Conservation (phyloP, 2,797 vertebrate genomes). For the Malacoctenus gilli region DNA sequence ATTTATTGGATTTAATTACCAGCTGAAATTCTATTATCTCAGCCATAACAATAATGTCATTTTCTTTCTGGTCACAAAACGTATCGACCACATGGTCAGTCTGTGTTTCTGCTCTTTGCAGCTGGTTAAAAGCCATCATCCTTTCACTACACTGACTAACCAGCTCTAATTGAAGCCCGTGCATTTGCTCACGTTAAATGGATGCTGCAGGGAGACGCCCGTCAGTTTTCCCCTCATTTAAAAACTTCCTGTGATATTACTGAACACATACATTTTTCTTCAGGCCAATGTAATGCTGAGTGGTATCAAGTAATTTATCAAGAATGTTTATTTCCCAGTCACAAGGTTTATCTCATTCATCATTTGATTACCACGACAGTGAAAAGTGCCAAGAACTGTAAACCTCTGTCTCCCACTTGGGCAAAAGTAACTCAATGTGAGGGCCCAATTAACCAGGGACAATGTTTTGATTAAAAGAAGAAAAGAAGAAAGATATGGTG, state of each 20-base stretch:
- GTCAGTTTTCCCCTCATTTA: constrained; percentile 5
- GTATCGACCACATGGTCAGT: not conserved
- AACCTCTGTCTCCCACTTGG: not conserved
- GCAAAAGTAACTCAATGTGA: not conserved
- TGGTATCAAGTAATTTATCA: not conserved
- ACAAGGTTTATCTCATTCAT: not conserved
- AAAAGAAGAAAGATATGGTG: not conserved
- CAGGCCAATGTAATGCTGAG: not conserved
- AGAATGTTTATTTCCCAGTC: not conserved
- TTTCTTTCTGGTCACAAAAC: not conserved
- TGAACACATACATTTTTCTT: constrained; percentile 1
- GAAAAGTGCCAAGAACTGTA: not conserved
- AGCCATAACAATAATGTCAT: not conserved
- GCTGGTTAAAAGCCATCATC: constrained; percentile 9
- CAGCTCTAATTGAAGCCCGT: constrained; percentile 5
- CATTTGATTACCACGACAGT: not conserved
- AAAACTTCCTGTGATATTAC: constrained; percentile 1
- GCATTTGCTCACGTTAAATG: constrained; percentile 12
- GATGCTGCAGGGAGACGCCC: constrained; percentile 2
- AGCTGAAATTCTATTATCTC: not conserved
- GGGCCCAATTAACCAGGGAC: not conserved
- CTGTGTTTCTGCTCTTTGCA: not conserved
- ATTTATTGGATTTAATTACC: not conserved
- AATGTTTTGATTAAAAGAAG: not conserved
- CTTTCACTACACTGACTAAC: not conserved